phyloP scores from a whole-genome alignment of 2,888 invertebrate species.

The Rambutsinella grinnellia region DNA sequence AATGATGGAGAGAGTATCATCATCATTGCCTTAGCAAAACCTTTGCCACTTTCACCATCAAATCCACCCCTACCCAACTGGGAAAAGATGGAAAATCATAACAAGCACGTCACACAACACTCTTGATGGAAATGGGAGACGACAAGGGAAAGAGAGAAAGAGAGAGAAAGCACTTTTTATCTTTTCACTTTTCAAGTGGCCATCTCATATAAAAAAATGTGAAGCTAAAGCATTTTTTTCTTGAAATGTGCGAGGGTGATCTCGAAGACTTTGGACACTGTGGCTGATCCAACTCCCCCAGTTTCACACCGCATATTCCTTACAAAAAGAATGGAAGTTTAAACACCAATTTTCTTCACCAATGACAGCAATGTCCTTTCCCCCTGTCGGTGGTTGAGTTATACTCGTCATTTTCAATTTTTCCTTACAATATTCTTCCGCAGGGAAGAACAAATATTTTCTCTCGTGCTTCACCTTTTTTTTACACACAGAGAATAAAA shows the following conservation, averaged over 20 bases:
- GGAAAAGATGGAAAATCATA: conserved; percentile 7
- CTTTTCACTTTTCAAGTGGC: not conserved
- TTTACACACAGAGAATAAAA: not conserved
- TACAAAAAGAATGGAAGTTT: not conserved
- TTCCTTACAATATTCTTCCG: too few species aligned
- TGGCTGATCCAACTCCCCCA: not conserved
- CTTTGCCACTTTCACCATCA: not conserved
- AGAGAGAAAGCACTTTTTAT: not conserved
- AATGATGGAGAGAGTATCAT: conserved; percentile 3
- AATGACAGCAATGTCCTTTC: conserved; percentile 1
- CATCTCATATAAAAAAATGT: not conserved
- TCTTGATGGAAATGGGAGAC: conserved; percentile 5
- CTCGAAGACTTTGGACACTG: not conserved
- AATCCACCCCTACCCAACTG: not conserved
- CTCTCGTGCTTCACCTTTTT: not conserved
- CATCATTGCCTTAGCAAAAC: not conserved
- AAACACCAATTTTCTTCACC: not conserved
- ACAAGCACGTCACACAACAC: not conserved
- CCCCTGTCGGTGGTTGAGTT: not conserved
- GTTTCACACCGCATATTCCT: not conserved
- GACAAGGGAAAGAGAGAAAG: conserved; percentile 7
- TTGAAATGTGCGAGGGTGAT: not conserved
- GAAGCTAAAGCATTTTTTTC: conserved; percentile 28
- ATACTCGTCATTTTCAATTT: conserved; percentile 14
- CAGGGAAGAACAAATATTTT: not conserved